Evolutionary conservation across 2,888 invertebrate species (phyloP).

Genomic region (Andrena haemorrhoa): DNA sequence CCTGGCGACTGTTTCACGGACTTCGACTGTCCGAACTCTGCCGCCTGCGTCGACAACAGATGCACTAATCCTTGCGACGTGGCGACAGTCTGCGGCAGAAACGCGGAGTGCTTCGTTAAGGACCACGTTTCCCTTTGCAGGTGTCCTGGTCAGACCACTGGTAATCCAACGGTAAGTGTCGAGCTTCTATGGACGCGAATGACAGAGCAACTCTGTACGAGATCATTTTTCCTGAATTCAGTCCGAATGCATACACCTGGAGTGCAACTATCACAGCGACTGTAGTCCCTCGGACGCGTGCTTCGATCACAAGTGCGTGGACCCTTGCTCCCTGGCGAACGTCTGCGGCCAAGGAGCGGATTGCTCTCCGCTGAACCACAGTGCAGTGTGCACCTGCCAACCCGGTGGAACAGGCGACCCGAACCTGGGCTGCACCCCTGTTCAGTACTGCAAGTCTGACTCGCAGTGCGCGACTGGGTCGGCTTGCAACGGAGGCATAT

Average conservation of each 20-base stretch:
- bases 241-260: conserved; percentile 89
- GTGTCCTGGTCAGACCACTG: conserved; percentile 91
- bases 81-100: conserved; percentile 89
- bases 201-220: background rate
- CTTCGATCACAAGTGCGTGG: conserved; percentile 91
- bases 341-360: conserved; percentile 93
- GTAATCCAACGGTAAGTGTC: conserved; percentile 88
- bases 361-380: conserved; percentile 91
- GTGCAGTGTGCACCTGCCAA: conserved; percentile 93
- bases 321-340: conserved; percentile 92
- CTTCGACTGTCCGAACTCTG: conserved; percentile 91
- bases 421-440: conserved; percentile 92
- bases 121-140: conserved; percentile 91
- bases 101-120: conserved; percentile 90
- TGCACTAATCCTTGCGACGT: conserved; percentile 92
- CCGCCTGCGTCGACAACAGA: conserved; percentile 90
- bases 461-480: conserved; percentile 94
- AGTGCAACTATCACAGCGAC: conserved; percentile 92
- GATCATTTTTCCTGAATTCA: conserved; percentile 47
- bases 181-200: background rate
- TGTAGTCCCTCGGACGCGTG: conserved; percentile 91
- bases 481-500: conserved; percentile 93
- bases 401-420: conserved; percentile 95
- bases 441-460: conserved; percentile 93
- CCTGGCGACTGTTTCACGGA: conserved; percentile 94